Evolutionary conservation across 53 echinoderm and acorn worm genomes (phyloP).

Genomic region (Mesocentrotus franciscanus): DNA sequence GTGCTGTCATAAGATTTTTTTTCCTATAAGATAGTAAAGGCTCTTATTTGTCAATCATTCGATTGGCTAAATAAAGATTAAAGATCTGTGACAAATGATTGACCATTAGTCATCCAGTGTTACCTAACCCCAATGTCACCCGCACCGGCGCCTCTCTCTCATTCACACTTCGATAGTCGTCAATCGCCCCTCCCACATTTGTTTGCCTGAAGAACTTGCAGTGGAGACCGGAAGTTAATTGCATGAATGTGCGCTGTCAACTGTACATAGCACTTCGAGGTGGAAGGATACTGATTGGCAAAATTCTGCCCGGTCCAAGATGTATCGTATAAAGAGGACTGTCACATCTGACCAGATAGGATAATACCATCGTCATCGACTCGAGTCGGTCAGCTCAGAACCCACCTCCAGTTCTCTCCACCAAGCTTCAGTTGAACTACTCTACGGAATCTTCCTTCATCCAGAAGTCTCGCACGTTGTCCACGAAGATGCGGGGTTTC

Average conservation of each 20-base stretch:
- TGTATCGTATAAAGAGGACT: background rate
- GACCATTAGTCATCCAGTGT: background rate
- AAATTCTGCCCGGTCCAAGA: background rate
- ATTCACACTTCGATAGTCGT: background rate
- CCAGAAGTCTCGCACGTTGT: background rate
- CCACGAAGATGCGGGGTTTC: background rate
- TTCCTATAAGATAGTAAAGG: no score
- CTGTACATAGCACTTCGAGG: no score
- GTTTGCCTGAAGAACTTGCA: background rate
- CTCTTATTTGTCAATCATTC: background rate
- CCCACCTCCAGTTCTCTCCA: background rate
- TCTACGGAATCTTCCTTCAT: background rate
- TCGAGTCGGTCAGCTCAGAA: background rate
- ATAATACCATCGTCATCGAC: background rate
- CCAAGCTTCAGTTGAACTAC: background rate
- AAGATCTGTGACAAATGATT: background rate
- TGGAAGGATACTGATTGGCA: no score
- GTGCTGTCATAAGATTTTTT: no score
- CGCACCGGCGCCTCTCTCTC: background rate
- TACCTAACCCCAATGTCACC: background rate
- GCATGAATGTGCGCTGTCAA: no score
- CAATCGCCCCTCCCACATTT: background rate
- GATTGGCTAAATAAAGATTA: conserved; percentile 4
- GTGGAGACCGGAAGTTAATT: background rate
- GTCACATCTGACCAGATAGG: background rate